Evolutionary conservation across 2,113 vertebrate genomes (phyloP).

Genomic region (Xiphophorus maculatus): DNA sequence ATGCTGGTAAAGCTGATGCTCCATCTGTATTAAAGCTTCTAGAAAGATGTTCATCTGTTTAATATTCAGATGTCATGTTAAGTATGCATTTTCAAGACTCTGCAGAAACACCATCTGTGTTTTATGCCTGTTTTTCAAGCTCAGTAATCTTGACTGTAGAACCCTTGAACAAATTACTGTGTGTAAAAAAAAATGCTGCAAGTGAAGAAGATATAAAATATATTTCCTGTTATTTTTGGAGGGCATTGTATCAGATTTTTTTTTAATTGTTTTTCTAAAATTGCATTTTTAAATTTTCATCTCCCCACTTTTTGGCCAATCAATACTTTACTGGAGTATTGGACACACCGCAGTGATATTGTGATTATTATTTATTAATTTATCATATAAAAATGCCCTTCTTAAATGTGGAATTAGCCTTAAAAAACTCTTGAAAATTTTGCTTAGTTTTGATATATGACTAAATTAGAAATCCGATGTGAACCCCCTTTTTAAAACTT

Average conservation of each 20-base stretch:
- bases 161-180: conserved; percentile 50
- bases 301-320: neutral
- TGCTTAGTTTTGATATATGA: too few relatives aligned
- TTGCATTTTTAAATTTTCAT: conserved; percentile 8
- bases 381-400: too few relatives aligned
- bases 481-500: too few relatives aligned
- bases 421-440: too few relatives aligned
- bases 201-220: conserved; percentile 21
- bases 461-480: too few relatives aligned
- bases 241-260: neutral
- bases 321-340: too few relatives aligned
- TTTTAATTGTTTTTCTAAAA: conserved; percentile 11
- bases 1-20: conserved; percentile 25
- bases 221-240: conserved; percentile 10
- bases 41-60: conserved; percentile 42
- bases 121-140: conserved; percentile 40
- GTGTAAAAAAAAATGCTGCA: conserved; percentile 14
- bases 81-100: conserved; percentile 42
- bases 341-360: too few relatives aligned
- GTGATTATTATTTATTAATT: too few relatives aligned
- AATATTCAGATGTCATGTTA: conserved; percentile 51
- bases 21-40: conserved; percentile 53
- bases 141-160: conserved; percentile 32
- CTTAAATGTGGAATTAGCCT: too few relatives aligned
- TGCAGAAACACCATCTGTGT: conserved; percentile 55